phyloP scores from a whole-genome alignment of 2,888 invertebrate species.

The Parnassius apollo region DNA sequence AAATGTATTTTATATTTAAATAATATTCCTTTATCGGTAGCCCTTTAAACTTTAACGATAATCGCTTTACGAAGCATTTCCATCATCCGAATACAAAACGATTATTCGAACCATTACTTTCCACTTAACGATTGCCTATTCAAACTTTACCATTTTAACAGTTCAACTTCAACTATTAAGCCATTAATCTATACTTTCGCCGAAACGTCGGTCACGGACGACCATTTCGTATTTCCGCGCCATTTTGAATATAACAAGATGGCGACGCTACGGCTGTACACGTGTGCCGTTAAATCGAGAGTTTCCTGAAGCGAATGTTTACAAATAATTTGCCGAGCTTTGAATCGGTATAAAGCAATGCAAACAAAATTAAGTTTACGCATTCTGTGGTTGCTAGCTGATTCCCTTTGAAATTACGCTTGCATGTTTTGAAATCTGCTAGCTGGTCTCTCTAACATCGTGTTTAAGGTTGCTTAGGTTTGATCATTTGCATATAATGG shows the following conservation, averaged over 20 bases:
- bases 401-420: slow-evolving; percentile 39
- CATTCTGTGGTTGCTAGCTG: slow-evolving; percentile 35
- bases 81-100: slow-evolving; percentile 42
- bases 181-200: slow-evolving; percentile 65
- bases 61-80: slow-evolving; percentile 25
- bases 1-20: not conserved
- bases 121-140: slow-evolving; percentile 47
- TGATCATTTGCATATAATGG: slow-evolving; percentile 27
- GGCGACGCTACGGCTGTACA: slow-evolving; percentile 43
- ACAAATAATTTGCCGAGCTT: slow-evolving; percentile 52
- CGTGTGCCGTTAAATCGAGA: slow-evolving; percentile 49
- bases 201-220: slow-evolving; percentile 43
- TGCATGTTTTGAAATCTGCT: slow-evolving; percentile 29
- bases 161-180: slow-evolving; percentile 70
- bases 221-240: slow-evolving; percentile 50
- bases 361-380: slow-evolving; percentile 46
- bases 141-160: slow-evolving; percentile 56
- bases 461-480: slow-evolving; percentile 8
- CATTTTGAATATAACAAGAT: slow-evolving; percentile 44
- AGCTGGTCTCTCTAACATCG: slow-evolving; percentile 8
- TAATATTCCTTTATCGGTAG: slow-evolving; percentile 7
- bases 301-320: slow-evolving; percentile 54
- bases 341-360: slow-evolving; percentile 42
- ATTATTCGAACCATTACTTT: slow-evolving; percentile 64
- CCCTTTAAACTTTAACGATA: slow-evolving; percentile 28